Conservation (phyloP, 2,113 vertebrate genomes). For the Sebastes fasciatus region DNA sequence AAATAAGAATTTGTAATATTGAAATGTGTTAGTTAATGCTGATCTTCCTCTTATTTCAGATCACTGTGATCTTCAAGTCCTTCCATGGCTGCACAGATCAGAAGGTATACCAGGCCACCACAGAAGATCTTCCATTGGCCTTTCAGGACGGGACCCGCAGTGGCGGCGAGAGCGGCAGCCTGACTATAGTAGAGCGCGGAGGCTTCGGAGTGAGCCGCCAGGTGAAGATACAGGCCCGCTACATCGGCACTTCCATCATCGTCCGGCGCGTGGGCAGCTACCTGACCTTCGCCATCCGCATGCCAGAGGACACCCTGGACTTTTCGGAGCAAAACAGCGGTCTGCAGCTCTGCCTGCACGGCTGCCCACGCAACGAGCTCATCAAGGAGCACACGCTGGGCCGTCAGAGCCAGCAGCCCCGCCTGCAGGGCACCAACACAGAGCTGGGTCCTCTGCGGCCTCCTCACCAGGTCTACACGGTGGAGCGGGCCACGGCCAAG, state of each 20-base stretch:
- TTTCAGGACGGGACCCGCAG: conserved; percentile 87
- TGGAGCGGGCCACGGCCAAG: conserved; percentile 85
- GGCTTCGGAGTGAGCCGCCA: conserved; percentile 76
- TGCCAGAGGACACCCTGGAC: conserved; percentile 85
- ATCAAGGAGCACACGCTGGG: conserved; percentile 87
- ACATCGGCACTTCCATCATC: conserved; percentile 87
- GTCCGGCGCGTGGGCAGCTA: conserved; percentile 87
- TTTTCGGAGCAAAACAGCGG: conserved; percentile 81
- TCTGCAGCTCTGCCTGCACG: conserved; percentile 88
- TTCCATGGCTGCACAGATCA: conserved; percentile 87
- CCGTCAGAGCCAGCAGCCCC: conserved; percentile 72
- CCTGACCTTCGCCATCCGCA: conserved; percentile 88
- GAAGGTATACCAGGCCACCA: conserved; percentile 89
- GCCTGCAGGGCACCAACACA: conserved; percentile 69
- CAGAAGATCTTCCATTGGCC: conserved; percentile 84
- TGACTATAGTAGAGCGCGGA: conserved; percentile 80
- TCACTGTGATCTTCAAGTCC: conserved; percentile 88
- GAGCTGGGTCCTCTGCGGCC: conserved; percentile 69
- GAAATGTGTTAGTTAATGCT: not conserved
- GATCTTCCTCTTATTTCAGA: conserved; percentile 69
- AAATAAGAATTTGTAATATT: not conserved
- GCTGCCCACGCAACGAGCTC: conserved; percentile 87
- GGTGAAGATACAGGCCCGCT: conserved; percentile 86
- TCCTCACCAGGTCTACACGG: conserved; percentile 80
- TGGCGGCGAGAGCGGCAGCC: conserved; percentile 82